phyloP scores from a whole-genome alignment of 1,140 invertebrate species.

The Marisa cornuarietis region DNA sequence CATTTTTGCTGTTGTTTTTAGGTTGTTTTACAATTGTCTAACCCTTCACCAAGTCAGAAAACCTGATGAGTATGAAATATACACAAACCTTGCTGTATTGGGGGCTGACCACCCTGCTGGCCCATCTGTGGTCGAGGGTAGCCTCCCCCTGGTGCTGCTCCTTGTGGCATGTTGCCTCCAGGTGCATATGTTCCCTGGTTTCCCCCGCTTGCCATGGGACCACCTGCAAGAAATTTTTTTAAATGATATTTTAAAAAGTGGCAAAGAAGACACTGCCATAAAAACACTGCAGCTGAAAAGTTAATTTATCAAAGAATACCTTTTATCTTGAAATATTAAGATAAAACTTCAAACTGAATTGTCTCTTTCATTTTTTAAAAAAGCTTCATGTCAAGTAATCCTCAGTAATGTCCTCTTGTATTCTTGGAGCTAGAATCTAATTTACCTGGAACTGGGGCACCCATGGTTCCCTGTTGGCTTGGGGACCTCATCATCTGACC shows the following conservation, averaged over 20 bases:
- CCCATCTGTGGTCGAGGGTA: conserved; percentile 34
- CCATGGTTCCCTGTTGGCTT: conserved; percentile 42
- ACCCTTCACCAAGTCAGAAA: not conserved
- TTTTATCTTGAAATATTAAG: not conserved
- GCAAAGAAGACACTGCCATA: not conserved
- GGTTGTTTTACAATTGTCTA: too few relatives aligned
- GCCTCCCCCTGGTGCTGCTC: conserved; percentile 23
- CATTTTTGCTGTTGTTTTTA: too few relatives aligned
- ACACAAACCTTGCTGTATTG: not conserved
- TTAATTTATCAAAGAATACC: too few relatives aligned
- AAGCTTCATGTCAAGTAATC: not conserved
- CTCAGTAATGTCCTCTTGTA: not conserved
- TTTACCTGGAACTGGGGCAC: conserved; percentile 30
- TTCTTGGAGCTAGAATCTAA: not conserved
- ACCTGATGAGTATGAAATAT: not conserved
- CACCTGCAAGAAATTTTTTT: conserved; percentile 10
- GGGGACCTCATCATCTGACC: conserved; percentile 47
- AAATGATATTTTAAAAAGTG: not conserved
- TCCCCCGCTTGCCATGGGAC: conserved; percentile 21
- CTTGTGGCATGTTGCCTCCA: conserved; percentile 24
- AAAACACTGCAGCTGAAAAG: not conserved
- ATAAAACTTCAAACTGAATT: not conserved
- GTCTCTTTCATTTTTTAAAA: too few relatives aligned
- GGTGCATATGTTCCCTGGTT: conserved; percentile 28
- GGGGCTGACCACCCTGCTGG: conserved; percentile 23